Base-by-base conservation (phyloP, 2,888 invertebrate genomes). In the Dorcus parallelipipedus region DNA sequence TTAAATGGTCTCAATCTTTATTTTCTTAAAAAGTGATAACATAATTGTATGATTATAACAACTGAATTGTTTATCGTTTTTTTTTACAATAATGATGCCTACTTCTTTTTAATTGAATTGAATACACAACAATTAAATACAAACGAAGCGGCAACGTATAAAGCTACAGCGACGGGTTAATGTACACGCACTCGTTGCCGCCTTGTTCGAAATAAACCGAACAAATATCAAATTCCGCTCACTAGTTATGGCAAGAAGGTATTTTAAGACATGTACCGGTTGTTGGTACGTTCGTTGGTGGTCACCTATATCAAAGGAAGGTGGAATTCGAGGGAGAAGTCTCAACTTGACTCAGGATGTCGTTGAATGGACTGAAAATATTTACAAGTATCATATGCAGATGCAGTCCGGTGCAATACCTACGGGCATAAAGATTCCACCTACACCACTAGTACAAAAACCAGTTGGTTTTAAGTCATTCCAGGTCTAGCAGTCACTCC, bases 231-330 rank as follows among this genome's bases (percentile, higher is more conserved):
- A 20, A 20, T 3, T 20, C 20, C 20, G 20, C 3, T 20, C 20
- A 20, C 20, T 20, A 20, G 3, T 20, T 2, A 3, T 93, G 95
- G 90, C 93, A 95, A 76, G 97, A 97, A 79, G 97, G 97, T 1
- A 88, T 97, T 57, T 82, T 98, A 62, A 83, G 97, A 17, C 94
- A 96, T 68, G 93, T 97, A 65, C 97, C 97, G 0, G 91, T 97
- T 2, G 93, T 98, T 58, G 94, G 97, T 0, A 89, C 93, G 20
- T 86, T 98, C 56, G 90, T 97, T 98, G 97, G 97, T 96, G 94
- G 92, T 91, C 94, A 50, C 97, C 97, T 7, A 79, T 77, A 68
- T 67, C 72, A 23, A 91, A 89, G 72, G 90, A 91, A 67, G 81
- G 86, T 6, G 91, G 88, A 67, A 90, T 88, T 66, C 89, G 85